These are phyloP conservation scores for Podarcis siculus DNA, from an alignment of 2,797 vertebrate genomes.

Conservation along the genomic window DNA sequence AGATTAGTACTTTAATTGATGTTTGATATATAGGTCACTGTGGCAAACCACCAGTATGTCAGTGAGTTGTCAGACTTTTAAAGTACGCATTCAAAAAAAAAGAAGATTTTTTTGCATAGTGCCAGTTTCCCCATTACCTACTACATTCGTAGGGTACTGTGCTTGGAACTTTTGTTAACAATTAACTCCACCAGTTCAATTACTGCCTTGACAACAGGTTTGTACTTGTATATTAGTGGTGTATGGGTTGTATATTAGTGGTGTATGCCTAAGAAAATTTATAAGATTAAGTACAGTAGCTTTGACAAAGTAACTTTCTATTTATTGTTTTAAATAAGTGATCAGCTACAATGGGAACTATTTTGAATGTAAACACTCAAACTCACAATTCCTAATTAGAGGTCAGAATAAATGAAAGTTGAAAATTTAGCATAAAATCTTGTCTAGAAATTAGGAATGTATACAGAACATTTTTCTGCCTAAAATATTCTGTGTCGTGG, in stretches of 20 bases:
- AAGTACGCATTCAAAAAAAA: too few relatives aligned
- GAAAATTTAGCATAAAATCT: background rate
- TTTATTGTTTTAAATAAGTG: background rate
- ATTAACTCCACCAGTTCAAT: background rate
- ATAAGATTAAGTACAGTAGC: background rate
- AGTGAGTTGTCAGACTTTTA: background rate
- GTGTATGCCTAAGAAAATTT: background rate
- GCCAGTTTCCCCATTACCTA: background rate
- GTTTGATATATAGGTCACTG: conserved; percentile 46
- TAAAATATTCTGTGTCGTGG: background rate
- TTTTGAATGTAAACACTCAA: background rate
- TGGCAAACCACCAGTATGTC: conserved; percentile 37
- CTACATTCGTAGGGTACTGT: background rate
- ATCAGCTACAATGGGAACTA: background rate
- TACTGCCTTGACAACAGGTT: conserved; percentile 8
- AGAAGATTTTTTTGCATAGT: background rate
- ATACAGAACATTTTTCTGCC: background rate
- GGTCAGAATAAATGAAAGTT: background rate
- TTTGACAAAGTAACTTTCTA: background rate
- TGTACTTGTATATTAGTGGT: background rate
- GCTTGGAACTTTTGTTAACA: background rate
- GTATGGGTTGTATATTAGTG: background rate
- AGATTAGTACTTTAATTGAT: conserved; percentile 49
- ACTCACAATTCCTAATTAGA: background rate
- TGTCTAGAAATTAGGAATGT: background rate